Evolutionary conservation across 1,140 invertebrate genomes (phyloP).

Genomic region (Drosophila lini): DNA sequence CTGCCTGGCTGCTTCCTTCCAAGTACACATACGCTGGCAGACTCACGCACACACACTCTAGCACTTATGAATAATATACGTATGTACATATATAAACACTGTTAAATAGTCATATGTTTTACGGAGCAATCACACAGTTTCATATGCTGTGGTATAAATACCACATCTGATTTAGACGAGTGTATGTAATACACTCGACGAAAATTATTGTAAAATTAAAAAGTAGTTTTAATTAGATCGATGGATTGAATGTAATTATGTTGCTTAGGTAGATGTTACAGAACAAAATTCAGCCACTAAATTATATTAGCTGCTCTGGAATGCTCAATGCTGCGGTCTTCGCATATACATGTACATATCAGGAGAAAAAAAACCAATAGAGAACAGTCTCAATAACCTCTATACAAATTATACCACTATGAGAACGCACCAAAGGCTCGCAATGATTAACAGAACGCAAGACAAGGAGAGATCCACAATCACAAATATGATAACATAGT

Average conservation of each 20-base stretch:
- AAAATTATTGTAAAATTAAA: neutral
- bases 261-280: neutral
- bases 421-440: constrained; percentile 31
- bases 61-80: constrained; percentile 1
- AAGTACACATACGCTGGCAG: constrained; percentile 4
- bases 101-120: constrained; percentile 35
- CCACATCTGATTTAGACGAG: constrained; percentile 36
- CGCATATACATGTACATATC: constrained; percentile 27
- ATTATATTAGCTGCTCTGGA: constrained; percentile 15
- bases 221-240: neutral
- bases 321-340: constrained; percentile 9
- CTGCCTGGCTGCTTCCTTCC: constrained; percentile 13
- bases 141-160: constrained; percentile 32
- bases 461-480: constrained; percentile 40
- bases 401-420: neutral
- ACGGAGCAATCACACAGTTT: constrained; percentile 9
- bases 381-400: constrained; percentile 3
- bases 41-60: neutral
- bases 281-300: neutral
- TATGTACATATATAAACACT: constrained; percentile 5
- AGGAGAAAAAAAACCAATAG: constrained; percentile 8
- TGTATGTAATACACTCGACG: constrained; percentile 32
- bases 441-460: constrained; percentile 34
- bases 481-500: constrained; percentile 44
- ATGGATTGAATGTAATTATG: neutral